Percentiles rank a stretch among this genome's conserved stretches.
phyloP scores from a whole-genome alignment of 2,797 vertebrate species.

The Arnoldichthys spilopterus region DNA sequence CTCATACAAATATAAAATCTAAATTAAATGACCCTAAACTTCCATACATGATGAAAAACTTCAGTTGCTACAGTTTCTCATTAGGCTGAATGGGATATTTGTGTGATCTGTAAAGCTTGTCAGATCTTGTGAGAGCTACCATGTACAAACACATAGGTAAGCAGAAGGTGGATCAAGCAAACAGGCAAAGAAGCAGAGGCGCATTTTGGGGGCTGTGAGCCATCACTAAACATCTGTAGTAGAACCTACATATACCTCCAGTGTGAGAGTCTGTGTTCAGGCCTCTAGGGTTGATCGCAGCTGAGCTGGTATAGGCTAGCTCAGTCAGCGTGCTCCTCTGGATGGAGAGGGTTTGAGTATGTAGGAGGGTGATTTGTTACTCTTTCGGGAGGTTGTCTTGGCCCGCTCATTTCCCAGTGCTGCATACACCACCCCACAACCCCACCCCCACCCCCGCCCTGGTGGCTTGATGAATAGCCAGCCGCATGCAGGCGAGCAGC shows the following conservation, averaged over 20 bases:
- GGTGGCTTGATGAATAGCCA: conserved; percentile 80
- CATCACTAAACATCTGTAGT: not conserved
- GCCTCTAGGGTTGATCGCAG: conserved; percentile 42
- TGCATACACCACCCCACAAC: too few species aligned
- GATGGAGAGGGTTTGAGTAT: conserved; percentile 65
- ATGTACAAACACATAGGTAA: not conserved
- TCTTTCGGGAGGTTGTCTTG: conserved; percentile 77
- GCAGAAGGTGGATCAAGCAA: not conserved
- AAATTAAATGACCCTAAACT: not conserved
- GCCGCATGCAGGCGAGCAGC: conserved; percentile 74
- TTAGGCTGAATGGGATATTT: not conserved
- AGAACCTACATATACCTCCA: not conserved
- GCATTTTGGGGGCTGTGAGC: not conserved
- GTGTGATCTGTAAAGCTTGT: not conserved
- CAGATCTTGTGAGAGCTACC: not conserved
- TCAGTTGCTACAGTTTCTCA: not conserved
- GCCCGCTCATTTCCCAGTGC: conserved; percentile 71
- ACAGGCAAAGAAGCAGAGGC: not conserved
- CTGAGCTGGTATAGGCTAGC: conserved; percentile 28
- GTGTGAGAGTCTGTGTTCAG: conserved; percentile 9
- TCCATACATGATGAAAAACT: not conserved
- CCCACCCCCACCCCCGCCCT: conserved; percentile 60
- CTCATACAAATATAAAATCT: not conserved
- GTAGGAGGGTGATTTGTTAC: conserved; percentile 79
- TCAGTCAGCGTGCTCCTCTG: conserved; percentile 47